Evolutionary conservation across 2,797 vertebrate species (phyloP).

Genomic region (Otus scops): DNA sequence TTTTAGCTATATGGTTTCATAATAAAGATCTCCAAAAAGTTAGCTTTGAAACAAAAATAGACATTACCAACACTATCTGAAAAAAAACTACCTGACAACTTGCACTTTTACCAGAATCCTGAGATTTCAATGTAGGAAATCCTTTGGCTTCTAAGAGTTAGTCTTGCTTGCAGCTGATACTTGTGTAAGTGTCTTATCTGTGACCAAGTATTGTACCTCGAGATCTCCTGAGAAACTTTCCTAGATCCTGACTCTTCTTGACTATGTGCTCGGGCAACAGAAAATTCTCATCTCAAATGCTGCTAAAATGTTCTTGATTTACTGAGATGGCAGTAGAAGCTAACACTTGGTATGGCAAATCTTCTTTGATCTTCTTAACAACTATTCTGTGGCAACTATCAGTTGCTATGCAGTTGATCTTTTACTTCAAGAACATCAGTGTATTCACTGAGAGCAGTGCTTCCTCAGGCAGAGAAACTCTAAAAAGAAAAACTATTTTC

Average conservation of each 20-base stretch:
- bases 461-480: background rate
- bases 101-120: background rate
- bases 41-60: background rate
- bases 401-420: background rate
- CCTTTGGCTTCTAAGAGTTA: background rate
- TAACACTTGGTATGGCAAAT: background rate
- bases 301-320: background rate
- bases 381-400: background rate
- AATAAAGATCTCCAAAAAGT: background rate
- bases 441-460: background rate
- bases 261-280: background rate
- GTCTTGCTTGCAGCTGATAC: background rate
- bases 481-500: background rate
- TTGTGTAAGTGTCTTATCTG: background rate
- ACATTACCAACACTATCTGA: background rate
- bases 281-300: background rate
- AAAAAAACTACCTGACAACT: background rate
- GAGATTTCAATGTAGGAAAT: background rate
- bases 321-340: background rate
- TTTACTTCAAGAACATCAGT: background rate
- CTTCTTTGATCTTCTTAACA: background rate
- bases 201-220: background rate
- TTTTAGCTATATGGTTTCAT: background rate
- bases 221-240: background rate
- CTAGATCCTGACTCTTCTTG: background rate